These are phyloP conservation scores for Dascyllus trimaculatus DNA, from an alignment of 2,113 vertebrate genomes.

Conservation along the genomic window DNA sequence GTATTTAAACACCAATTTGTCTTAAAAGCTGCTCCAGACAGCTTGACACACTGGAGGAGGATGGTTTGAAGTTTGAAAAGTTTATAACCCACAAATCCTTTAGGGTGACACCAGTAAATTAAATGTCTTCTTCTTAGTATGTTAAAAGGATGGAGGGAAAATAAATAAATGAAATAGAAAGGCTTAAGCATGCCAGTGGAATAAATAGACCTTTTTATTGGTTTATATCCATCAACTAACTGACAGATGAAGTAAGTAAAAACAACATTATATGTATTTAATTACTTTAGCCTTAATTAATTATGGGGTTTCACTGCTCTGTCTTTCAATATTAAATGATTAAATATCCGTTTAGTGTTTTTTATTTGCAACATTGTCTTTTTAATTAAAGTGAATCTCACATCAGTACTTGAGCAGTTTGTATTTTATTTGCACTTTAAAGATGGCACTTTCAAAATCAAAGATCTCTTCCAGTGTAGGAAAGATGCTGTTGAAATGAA, in stretches of 20 bases:
- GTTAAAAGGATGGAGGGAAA: slow-evolving; percentile 8
- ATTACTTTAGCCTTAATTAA: neutral
- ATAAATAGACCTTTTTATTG: neutral
- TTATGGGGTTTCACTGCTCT: neutral
- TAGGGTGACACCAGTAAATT: slow-evolving; percentile 35
- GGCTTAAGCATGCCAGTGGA: neutral
- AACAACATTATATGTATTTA: neutral
- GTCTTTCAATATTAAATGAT: too few species aligned
- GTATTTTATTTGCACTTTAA: too few species aligned
- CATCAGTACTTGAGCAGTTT: too few species aligned
- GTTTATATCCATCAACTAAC: neutral
- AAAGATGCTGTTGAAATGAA: too few species aligned
- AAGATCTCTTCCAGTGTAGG: too few species aligned
- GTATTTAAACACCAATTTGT: slow-evolving; percentile 40
- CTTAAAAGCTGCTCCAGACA: slow-evolving; percentile 43
- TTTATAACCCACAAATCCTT: slow-evolving; percentile 52
- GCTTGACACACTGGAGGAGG: slow-evolving; percentile 32
- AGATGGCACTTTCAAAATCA: too few species aligned
- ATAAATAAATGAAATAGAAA: neutral
- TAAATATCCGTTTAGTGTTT: too few species aligned
- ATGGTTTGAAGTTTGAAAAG: slow-evolving; percentile 32
- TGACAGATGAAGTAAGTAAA: neutral
- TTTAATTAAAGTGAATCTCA: too few species aligned
- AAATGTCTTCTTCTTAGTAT: slow-evolving; percentile 21
- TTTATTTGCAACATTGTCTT: too few species aligned